phyloP scores from a whole-genome alignment of 2,888 invertebrate species.

The Ormyrus labotus region DNA sequence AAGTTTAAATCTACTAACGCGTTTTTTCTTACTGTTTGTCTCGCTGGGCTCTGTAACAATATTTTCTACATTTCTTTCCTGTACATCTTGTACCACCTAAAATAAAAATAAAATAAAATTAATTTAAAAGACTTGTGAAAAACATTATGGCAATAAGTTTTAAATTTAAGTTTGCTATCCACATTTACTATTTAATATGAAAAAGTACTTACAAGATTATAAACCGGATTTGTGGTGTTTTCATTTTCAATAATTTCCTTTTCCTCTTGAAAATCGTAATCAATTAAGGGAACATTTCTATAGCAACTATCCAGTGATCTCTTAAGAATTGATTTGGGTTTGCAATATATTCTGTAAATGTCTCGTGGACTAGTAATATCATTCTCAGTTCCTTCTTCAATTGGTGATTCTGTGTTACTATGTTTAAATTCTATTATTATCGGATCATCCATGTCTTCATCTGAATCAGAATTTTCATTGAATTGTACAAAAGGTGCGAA shows the following conservation, averaged over 20 bases:
- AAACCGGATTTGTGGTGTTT: conserved; percentile 59
- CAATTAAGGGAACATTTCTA: conserved; percentile 8
- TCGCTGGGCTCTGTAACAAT: conserved; percentile 28
- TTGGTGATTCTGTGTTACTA: conserved; percentile 58
- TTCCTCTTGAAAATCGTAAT: conserved; percentile 34
- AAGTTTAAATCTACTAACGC: conserved; percentile 68
- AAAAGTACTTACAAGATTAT: conserved; percentile 60
- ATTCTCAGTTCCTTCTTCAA: conserved; percentile 41
- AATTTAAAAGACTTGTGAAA: background rate
- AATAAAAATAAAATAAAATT: conserved; percentile 38
- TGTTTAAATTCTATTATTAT: conserved; percentile 68
- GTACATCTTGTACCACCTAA: conserved; percentile 66
- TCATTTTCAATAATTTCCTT: conserved; percentile 46
- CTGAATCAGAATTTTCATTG: conserved; percentile 6
- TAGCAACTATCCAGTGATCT: conserved; percentile 60
- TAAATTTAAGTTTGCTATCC: no score
- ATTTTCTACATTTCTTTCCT: conserved; percentile 60
- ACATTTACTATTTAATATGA: background rate
- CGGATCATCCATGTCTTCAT: conserved; percentile 58
- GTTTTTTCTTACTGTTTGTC: conserved; percentile 56
- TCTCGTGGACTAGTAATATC: conserved; percentile 66
- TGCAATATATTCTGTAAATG: conserved; percentile 65
- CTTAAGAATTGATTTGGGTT: conserved; percentile 71
- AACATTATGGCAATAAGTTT: no score
- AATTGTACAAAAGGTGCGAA: conserved; percentile 56